These are phyloP conservation scores for Athrips mouffetella DNA, from an alignment of 2,888 invertebrate genomes.

Conservation along the genomic window DNA sequence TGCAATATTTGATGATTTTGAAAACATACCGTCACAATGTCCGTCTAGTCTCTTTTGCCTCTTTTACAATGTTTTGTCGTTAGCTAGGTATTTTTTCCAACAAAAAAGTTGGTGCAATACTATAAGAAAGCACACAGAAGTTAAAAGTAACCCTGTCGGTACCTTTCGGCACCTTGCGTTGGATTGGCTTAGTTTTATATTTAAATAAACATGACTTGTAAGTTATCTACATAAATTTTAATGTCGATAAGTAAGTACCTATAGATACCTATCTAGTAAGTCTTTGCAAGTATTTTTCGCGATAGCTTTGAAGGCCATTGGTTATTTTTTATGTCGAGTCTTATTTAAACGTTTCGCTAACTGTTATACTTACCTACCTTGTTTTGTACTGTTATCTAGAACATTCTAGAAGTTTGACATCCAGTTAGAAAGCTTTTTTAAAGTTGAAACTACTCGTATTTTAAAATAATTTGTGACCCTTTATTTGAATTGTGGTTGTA, in stretches of 20 bases:
- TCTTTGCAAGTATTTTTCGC: slow-evolving; percentile 7
- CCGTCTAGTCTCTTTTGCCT: background rate
- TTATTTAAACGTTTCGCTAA: background rate
- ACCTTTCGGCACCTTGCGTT: too few relatives aligned
- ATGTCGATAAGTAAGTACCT: too few relatives aligned
- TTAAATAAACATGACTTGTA: too few relatives aligned
- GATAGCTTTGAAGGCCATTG: slow-evolving; percentile 13
- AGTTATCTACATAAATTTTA: too few relatives aligned
- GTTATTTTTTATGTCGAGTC: slow-evolving; percentile 5
- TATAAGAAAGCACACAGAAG: too few relatives aligned
- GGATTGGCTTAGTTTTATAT: too few relatives aligned
- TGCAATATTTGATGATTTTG: slow-evolving; percentile 14
- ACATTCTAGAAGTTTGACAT: background rate
- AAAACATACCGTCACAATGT: background rate
- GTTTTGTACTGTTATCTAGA: background rate
- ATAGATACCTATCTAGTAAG: background rate
- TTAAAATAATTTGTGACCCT: too few relatives aligned
- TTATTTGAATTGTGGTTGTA: too few relatives aligned
- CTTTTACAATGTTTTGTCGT: slow-evolving; percentile 6
- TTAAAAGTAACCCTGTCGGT: too few relatives aligned
- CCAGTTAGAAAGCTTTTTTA: background rate
- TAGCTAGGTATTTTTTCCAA: background rate
- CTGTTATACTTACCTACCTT: background rate
- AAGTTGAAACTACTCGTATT: too few relatives aligned
- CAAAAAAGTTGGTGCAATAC: too few relatives aligned